These are phyloP conservation scores for Gymnothorax reevesii DNA, from an alignment of 2,797 vertebrate species.

Conservation along the genomic window DNA sequence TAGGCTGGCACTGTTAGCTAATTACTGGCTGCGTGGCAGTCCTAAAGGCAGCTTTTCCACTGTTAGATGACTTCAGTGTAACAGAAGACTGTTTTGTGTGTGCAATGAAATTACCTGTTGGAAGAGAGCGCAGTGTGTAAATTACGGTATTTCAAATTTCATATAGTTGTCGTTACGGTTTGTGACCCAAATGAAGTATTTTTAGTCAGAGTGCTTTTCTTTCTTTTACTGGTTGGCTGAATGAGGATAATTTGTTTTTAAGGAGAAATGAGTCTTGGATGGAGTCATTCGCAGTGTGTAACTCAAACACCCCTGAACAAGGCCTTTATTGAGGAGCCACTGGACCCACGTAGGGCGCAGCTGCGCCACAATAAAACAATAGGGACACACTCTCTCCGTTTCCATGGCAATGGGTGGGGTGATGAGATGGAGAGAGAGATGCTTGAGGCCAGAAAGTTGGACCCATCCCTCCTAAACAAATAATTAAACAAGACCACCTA, in stretches of 20 bases:
- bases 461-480: background rate
- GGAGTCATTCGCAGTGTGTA: slow-evolving; percentile 19
- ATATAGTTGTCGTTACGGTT: background rate
- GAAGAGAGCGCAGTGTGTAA: background rate
- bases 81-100: background rate
- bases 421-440: slow-evolving; percentile 13
- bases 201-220: no score
- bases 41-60: background rate
- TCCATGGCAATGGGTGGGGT: slow-evolving; percentile 13
- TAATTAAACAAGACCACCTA: background rate
- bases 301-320: slow-evolving; percentile 36
- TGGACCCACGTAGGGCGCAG: slow-evolving; percentile 23
- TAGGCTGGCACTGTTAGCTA: background rate
- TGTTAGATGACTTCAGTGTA: background rate
- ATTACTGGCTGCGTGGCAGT: background rate
- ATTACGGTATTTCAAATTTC: background rate
- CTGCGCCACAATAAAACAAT: slow-evolving; percentile 46
- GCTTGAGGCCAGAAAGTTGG: background rate
- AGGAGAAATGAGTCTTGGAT: slow-evolving; percentile 4
- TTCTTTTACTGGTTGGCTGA: background rate
- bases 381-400: slow-evolving; percentile 27
- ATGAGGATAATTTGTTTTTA: slow-evolving; percentile 18
- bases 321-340: slow-evolving; percentile 32
- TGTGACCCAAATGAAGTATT: background rate
- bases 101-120: background rate